Evolutionary conservation across 2,113 vertebrate species (phyloP).

Genomic region (Sialia sialis): DNA sequence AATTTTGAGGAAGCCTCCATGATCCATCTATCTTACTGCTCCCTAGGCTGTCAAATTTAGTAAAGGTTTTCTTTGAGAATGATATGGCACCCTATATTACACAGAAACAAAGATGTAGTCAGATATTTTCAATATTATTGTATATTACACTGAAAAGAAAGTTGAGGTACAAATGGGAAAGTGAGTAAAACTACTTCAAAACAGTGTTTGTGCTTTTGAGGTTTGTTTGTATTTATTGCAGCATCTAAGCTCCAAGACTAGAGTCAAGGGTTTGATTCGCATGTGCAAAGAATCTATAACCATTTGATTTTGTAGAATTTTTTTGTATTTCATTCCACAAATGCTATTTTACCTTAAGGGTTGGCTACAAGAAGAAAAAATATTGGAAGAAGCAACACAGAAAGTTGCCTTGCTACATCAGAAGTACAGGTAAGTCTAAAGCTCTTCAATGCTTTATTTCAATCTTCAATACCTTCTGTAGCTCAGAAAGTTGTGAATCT

Average conservation of each 20-base stretch:
- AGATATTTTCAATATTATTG: neutral
- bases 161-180: neutral
- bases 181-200: neutral
- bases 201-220: neutral
- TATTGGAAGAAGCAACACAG: constrained; percentile 93
- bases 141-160: neutral
- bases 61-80: neutral
- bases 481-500: neutral
- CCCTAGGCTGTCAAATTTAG: neutral
- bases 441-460: neutral
- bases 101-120: neutral
- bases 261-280: neutral
- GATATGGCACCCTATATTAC: neutral
- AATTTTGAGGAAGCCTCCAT: neutral
- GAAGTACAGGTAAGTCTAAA: constrained; percentile 83
- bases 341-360: constrained; percentile 73
- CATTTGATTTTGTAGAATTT: neutral
- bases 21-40: neutral
- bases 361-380: constrained; percentile 95
- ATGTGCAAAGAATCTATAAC: neutral
- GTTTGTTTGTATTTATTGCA: neutral
- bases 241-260: neutral
- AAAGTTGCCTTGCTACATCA: constrained; percentile 95
- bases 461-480: neutral
- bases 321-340: neutral